Conservation (phyloP, 2,888 invertebrate genomes). For the Xestoiulus laeticollis region DNA sequence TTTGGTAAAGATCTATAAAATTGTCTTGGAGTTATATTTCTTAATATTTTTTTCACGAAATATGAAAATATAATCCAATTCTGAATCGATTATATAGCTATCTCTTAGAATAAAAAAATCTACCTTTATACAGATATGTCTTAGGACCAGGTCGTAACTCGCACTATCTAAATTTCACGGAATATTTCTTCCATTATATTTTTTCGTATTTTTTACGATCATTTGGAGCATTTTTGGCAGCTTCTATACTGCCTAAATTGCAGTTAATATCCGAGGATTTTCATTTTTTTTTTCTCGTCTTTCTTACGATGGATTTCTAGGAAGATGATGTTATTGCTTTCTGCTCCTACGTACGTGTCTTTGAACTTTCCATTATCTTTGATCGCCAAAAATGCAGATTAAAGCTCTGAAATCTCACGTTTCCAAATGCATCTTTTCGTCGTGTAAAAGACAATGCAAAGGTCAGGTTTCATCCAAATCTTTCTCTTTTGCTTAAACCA, state of each 20-base stretch:
- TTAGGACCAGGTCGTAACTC: neutral
- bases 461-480: neutral
- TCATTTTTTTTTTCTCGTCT: neutral
- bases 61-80: neutral
- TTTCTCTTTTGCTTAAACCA: too few relatives aligned
- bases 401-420: constrained; percentile 7
- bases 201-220: neutral
- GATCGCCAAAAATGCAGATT: neutral
- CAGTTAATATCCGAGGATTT: constrained; percentile 23
- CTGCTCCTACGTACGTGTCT: neutral
- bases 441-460: neutral
- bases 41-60: neutral
- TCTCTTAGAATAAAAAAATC: neutral
- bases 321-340: neutral
- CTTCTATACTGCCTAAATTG: neutral
- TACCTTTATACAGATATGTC: neutral
- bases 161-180: neutral
- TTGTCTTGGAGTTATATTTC: too few relatives aligned
- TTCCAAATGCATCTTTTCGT: neutral
- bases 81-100: neutral
- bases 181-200: constrained; percentile 9
- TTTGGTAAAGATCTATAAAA: too few relatives aligned
- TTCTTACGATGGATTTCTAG: neutral
- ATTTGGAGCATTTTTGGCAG: neutral
- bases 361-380: constrained; percentile 27